Percentiles rank a stretch among this genome's conserved stretches.
Conservation (phyloP, 2,797 vertebrate genomes). For the Rhabdophis nuchalis region DNA sequence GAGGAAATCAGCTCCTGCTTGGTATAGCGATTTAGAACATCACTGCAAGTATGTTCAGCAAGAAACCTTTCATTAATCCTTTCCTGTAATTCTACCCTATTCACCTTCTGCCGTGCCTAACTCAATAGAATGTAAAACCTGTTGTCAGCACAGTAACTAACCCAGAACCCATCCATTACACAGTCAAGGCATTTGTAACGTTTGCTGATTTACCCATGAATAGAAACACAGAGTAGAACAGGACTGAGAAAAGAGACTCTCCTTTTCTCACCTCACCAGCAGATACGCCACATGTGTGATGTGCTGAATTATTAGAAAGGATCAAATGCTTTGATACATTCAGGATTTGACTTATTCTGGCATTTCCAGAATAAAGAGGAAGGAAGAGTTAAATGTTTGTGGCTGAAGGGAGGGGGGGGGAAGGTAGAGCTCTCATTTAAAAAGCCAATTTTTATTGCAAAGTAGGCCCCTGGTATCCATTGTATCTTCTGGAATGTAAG, state of each 20-base stretch:
- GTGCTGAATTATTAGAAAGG: slow-evolving; percentile 55
- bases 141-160: slow-evolving; percentile 69
- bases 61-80: slow-evolving; percentile 74
- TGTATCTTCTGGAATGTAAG: slow-evolving; percentile 16
- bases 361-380: slow-evolving; percentile 42
- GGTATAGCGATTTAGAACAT: slow-evolving; percentile 70
- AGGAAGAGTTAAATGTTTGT: slow-evolving; percentile 33
- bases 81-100: slow-evolving; percentile 74
- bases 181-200: slow-evolving; percentile 68
- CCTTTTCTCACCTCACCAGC: slow-evolving; percentile 41
- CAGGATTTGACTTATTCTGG: slow-evolving; percentile 30
- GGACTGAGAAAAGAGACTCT: slow-evolving; percentile 40
- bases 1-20: slow-evolving; percentile 61
- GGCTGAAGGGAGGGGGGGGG: slow-evolving; percentile 36
- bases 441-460: slow-evolving; percentile 53
- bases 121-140: slow-evolving; percentile 76
- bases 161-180: slow-evolving; percentile 73
- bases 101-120: slow-evolving; percentile 68
- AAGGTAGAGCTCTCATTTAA: slow-evolving; percentile 30
- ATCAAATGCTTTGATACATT: slow-evolving; percentile 43
- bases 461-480: slow-evolving; percentile 33
- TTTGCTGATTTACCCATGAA: slow-evolving; percentile 72
- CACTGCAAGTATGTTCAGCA: slow-evolving; percentile 69
- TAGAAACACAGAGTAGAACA: slow-evolving; percentile 64
- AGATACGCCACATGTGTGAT: slow-evolving; percentile 59